Evolutionary conservation across 2,113 vertebrate species (phyloP), one percentile per base, ranked within the genome.

Genomic region (Onychostoma macrolepis): DNA sequence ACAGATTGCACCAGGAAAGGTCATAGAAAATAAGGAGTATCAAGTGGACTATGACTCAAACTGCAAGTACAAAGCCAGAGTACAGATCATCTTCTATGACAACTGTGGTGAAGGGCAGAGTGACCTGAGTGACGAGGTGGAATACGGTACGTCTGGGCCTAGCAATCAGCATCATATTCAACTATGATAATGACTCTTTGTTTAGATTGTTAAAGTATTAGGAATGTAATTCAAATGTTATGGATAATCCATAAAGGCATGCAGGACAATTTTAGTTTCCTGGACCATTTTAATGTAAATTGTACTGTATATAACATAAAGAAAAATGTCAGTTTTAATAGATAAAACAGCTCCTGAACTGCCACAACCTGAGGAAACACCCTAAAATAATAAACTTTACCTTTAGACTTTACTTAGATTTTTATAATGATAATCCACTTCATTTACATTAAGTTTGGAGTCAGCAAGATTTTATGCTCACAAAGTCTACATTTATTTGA

Each of bases 61-160:
- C 24, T 95, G 94, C 89, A 78, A 0, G 3, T 95, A 95, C 72
- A 53, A 79, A 48, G 89, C 93, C 45, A 4, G 4, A 1, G 90
- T 87, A 71, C 69, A 30, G 26, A 36, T 87, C n/a, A 4, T 0
- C 0, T 76, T 13, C 0, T 0, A 0, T 0, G 0, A 0, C 0
- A 0, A 2, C 0, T 91, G 90, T 65, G 1, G 0, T 0, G 0
- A 0, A 0, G 0, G 91, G 0, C 0, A 0, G 0, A 93, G 92
- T 65, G 36, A 87, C 21, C 30, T 15, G 28, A 85, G 87, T 24
- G n/a, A 77, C 0, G 13, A 45, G 0, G 10, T 10, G 11, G 1
- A 2, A 45, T 87, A 91, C 0, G 93, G 94, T 94, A 92, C 4
- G 50, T 41, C 50, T 45, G 24, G 12, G 7, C 13, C 43, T 17